Evolutionary conservation across 1,140 invertebrate species (phyloP).

Genomic region (Sinonovacula constricta): DNA sequence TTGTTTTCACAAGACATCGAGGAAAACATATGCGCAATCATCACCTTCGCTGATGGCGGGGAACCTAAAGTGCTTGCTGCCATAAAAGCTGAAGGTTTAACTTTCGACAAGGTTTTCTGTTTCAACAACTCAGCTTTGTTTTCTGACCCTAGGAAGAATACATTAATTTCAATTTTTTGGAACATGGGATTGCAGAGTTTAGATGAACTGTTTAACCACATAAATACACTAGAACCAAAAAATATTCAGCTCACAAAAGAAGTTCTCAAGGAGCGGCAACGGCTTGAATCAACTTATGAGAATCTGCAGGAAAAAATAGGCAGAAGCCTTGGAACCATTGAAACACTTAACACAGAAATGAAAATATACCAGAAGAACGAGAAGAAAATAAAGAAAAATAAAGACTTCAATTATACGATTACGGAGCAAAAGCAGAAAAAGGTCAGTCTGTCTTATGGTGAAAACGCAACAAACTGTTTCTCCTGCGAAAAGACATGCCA

Average conservation of each 20-base stretch:
- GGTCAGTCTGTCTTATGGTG: not conserved
- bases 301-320: not conserved
- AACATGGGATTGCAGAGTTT: too few species aligned
- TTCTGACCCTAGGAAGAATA: not conserved
- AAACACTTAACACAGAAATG: not conserved
- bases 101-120: not conserved
- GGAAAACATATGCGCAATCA: slow-evolving; percentile 53
- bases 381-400: not conserved
- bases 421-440: not conserved
- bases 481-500: slow-evolving; percentile 2
- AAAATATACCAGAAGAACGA: not conserved
- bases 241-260: not conserved
- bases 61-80: slow-evolving; percentile 32
- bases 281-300: not conserved
- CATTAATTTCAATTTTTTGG: too few species aligned
- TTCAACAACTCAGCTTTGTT: slow-evolving; percentile 55
- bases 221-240: not conserved
- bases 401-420: not conserved
- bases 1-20: slow-evolving; percentile 57
- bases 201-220: slow-evolving; percentile 2
- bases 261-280: not conserved
- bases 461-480: slow-evolving; percentile 1
- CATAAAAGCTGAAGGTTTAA: not conserved
- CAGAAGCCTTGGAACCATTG: not conserved
- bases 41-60: slow-evolving; percentile 52